These are phyloP conservation scores for Natator depressus DNA, from an alignment of 2,113 vertebrate species.

Conservation along the genomic window DNA sequence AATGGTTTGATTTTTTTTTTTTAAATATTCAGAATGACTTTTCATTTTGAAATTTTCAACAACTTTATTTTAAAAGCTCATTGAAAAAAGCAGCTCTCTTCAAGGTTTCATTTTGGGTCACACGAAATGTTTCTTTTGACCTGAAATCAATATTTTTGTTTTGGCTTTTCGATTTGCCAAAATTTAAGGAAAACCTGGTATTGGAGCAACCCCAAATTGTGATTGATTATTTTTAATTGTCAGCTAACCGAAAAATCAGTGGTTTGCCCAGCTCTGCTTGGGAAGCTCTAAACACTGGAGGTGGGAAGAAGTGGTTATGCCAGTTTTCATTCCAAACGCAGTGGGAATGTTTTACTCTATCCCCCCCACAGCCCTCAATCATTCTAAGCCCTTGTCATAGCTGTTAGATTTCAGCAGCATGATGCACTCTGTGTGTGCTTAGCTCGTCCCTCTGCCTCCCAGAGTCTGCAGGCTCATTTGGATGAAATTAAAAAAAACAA, in stretches of 20 bases:
- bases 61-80: not conserved
- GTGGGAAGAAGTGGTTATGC: not conserved
- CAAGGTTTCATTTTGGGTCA: not conserved
- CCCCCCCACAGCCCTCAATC: not conserved
- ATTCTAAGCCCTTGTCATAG: not conserved
- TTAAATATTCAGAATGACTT: not conserved
- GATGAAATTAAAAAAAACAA: not conserved
- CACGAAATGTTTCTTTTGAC: not conserved
- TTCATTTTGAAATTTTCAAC: not conserved
- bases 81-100: not conserved
- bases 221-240: not conserved
- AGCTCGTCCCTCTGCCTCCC: not conserved
- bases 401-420: not conserved
- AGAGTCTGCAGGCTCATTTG: not conserved
- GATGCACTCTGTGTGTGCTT: accelerated
- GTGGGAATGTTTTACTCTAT: not conserved
- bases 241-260: not conserved
- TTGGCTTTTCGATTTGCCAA: not conserved
- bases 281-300: not conserved
- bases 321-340: not conserved
- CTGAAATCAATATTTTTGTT: not conserved
- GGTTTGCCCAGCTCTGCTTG: not conserved
- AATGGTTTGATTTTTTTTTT: not conserved
- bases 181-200: not conserved
- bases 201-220: not conserved